Conservation (phyloP, 1,140 invertebrate species). For the Paraescarpia echinospica region DNA sequence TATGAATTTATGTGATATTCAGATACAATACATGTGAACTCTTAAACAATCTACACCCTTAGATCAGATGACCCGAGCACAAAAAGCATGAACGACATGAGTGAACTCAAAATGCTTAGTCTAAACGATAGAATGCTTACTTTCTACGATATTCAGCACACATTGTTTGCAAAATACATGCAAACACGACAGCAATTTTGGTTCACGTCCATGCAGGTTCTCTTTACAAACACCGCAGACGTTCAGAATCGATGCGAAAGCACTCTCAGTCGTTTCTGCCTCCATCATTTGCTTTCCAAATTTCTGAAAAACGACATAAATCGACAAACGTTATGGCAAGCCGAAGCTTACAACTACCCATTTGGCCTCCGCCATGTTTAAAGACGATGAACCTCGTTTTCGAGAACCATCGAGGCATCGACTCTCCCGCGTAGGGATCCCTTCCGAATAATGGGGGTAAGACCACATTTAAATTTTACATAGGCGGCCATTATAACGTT, state of each 20-base stretch:
- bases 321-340: neutral
- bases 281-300: conserved; percentile 12
- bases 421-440: neutral
- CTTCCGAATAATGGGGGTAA: too few relatives aligned
- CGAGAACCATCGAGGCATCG: neutral
- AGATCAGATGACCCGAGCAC: too few relatives aligned
- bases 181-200: conserved; percentile 81
- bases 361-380: neutral
- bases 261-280: conserved; percentile 20
- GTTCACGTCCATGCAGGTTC: conserved; percentile 64
- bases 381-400: neutral
- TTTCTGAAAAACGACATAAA: neutral
- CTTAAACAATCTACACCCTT: too few relatives aligned
- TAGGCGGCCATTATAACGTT: too few relatives aligned
- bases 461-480: too few relatives aligned
- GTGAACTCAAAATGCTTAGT: too few relatives aligned
- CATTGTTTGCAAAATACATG: conserved; percentile 80
- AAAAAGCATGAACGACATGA: too few relatives aligned
- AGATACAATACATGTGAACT: too few relatives aligned
- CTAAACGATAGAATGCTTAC: conserved; percentile 45
- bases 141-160: conserved; percentile 58
- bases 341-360: neutral
- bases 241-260: neutral
- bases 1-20: too few relatives aligned
- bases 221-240: conserved; percentile 65